Conservation (phyloP, 1,140 invertebrate genomes). For the Drosophila kohkoa region DNA sequence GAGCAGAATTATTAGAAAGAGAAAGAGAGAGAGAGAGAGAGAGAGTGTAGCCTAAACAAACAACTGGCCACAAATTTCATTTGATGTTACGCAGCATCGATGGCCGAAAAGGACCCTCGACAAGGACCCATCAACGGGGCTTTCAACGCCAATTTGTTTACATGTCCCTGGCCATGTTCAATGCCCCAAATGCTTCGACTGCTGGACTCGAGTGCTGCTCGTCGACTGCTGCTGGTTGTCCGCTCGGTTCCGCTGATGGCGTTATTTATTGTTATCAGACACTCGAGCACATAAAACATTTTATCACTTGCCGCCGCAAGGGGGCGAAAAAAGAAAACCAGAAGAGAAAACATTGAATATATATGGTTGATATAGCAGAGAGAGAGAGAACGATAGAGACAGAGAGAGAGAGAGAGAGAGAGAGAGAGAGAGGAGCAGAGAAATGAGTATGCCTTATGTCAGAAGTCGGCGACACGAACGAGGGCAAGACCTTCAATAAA, state of each 20-base stretch:
- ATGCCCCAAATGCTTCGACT: not conserved
- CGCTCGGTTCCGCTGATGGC: constrained; percentile 67
- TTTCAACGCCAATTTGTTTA: constrained; percentile 81
- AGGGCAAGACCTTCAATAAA: constrained; percentile 6
- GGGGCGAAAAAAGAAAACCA: constrained; percentile 7
- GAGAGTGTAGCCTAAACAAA: constrained; percentile 68
- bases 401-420: not conserved
- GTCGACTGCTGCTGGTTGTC: constrained; percentile 5
- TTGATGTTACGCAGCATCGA: constrained; percentile 43
- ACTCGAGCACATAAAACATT: constrained; percentile 82
- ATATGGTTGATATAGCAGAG: no score
- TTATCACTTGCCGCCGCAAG: constrained; percentile 71
- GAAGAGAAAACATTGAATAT: constrained; percentile 3
- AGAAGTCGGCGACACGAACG: constrained; percentile 49
- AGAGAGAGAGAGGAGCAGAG: not conserved
- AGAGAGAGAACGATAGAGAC: no score
- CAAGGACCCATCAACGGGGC: constrained; percentile 41
- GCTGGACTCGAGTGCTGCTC: constrained; percentile 2
- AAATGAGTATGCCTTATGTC: constrained; percentile 66
- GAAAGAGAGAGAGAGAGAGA: not conserved
- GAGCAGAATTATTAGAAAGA: not conserved
- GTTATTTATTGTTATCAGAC: constrained; percentile 84
- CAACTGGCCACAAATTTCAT: constrained; percentile 57
- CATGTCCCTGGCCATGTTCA: constrained; percentile 51
- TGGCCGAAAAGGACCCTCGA: constrained; percentile 6